A percentile compares a stretch with the other conserved stretches of the same genome.
phyloP scores from a whole-genome alignment of 2,797 vertebrate species.

The Molossus alvarezi region DNA sequence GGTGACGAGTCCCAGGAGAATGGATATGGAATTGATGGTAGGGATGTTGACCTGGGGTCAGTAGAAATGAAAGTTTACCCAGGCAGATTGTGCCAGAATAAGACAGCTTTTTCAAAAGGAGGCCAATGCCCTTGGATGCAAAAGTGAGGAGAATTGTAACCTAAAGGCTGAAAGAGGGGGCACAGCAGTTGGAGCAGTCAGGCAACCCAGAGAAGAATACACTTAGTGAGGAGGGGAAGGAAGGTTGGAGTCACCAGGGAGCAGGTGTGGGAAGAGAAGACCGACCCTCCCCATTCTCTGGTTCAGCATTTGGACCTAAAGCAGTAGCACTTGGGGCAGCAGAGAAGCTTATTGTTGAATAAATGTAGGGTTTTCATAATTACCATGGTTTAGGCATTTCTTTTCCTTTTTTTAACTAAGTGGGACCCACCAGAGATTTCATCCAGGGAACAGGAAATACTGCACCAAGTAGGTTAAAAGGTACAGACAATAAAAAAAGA shows the following conservation, averaged over 20 bases:
- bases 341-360: neutral
- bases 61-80: neutral
- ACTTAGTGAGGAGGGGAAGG: neutral
- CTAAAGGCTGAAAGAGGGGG: neutral
- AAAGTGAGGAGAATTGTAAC: neutral
- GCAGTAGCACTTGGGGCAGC: rapidly evolving
- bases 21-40: neutral
- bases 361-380: neutral
- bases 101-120: neutral
- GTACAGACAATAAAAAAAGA: neutral
- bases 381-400: neutral
- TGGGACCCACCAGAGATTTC: neutral
- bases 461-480: neutral
- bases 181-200: neutral
- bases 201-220: neutral
- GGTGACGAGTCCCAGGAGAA: neutral
- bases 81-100: neutral
- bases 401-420: neutral
- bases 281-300: neutral
- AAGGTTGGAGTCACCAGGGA: neutral
- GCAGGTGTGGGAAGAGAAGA: neutral
- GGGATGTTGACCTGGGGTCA: too few species aligned
- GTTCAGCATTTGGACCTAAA: neutral
- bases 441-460: neutral
- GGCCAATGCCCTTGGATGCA: neutral